phyloP scores from a whole-genome alignment of 30 jellyfish, hydroid and myxozoan genomes.

The Aurelia coerulea region DNA sequence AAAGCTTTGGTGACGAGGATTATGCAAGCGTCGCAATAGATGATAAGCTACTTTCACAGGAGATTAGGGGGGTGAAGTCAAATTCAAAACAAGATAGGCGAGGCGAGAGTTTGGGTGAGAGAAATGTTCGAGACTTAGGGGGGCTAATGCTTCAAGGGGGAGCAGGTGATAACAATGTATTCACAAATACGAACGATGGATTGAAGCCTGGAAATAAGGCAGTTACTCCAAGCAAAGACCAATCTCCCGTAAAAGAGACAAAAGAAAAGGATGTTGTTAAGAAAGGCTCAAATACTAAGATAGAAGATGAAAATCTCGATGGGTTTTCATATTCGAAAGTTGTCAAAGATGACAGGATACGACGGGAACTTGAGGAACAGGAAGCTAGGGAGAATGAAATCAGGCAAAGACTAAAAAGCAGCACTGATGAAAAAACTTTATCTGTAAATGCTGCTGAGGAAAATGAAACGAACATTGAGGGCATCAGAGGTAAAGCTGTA shows the following conservation, averaged over 20 bases:
- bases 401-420: not conserved
- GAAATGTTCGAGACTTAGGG: conserved; percentile 10
- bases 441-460: not conserved
- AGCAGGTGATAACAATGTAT: not conserved
- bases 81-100: not conserved
- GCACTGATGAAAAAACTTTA: not conserved
- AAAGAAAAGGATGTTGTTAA: not conserved
- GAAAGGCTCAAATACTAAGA: not conserved
- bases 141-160: not conserved
- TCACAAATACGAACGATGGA: not conserved
- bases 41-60: not conserved
- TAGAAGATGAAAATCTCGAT: conserved; percentile 1
- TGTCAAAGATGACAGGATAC: conserved; percentile 56
- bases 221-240: not conserved
- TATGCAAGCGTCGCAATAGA: not conserved
- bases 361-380: conserved; percentile 56
- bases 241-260: not conserved
- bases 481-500: not conserved
- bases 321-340: conserved; percentile 35
- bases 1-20: conserved; percentile 10
- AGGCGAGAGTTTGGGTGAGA: not conserved
- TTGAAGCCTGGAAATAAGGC: not conserved
- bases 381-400: conserved; percentile 55
- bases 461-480: not conserved
- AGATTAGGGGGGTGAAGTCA: not conserved